phyloP scores from a whole-genome alignment of 2,797 vertebrate genomes.

The Lerista edwardsae region DNA sequence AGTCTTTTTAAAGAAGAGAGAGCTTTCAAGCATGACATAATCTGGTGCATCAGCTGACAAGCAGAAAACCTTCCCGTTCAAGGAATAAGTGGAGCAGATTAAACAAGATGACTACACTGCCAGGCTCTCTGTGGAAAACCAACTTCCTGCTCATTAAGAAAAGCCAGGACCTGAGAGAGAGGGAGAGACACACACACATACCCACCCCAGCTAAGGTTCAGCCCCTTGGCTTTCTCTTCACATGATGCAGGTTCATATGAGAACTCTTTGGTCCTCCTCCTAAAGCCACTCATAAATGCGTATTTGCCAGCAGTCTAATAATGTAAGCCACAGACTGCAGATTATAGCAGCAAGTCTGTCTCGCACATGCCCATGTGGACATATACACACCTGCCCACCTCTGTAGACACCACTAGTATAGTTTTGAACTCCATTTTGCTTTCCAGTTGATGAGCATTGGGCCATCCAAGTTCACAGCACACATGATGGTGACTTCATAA shows the following conservation, averaged over 20 bases:
- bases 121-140: background rate
- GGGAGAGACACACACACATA: background rate
- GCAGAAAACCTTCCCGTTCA: background rate
- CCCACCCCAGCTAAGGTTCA: background rate
- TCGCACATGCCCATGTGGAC: no score
- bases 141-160: background rate
- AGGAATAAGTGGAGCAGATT: conserved; percentile 22
- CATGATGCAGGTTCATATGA: background rate
- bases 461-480: no score
- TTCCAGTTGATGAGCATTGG: no score
- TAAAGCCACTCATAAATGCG: background rate
- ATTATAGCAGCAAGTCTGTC: no score
- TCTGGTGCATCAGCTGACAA: conserved; percentile 20
- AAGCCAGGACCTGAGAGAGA: no score
- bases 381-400: no score
- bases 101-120: conserved; percentile 7
- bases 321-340: no score
- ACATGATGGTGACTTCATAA: background rate
- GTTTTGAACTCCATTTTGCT: no score
- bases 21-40: conserved; percentile 1
- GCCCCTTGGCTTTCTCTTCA: background rate
- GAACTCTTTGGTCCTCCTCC: background rate
- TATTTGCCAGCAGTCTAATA: background rate
- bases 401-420: no score
- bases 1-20: background rate